A percentile compares a stretch with the other conserved stretches of the same genome.
These are phyloP conservation scores for Eupelmus urozonus DNA, from an alignment of 2,888 invertebrate genomes.

Conservation along the genomic window DNA sequence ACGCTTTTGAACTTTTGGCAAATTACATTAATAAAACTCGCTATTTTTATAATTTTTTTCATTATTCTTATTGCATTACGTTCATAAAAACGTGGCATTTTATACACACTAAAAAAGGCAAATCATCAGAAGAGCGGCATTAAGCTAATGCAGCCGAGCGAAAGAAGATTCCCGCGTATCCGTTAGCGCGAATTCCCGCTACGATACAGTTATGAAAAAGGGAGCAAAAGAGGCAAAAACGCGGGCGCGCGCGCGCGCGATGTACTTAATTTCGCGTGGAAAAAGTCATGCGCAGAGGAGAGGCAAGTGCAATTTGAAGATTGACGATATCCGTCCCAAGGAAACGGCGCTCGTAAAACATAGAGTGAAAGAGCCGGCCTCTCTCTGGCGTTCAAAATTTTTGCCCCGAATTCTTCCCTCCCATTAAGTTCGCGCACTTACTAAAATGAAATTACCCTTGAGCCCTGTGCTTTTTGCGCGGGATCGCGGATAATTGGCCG, in stretches of 20 bases:
- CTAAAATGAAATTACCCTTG: conserved; percentile 52
- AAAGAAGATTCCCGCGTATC: not conserved
- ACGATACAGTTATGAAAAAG: conserved; percentile 16
- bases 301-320: conserved; percentile 26
- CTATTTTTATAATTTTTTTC: no score
- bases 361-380: conserved; percentile 5
- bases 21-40: no score
- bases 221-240: not conserved
- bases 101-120: no score
- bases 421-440: conserved; percentile 40
- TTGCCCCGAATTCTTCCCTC: conserved; percentile 42
- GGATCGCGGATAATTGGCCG: conserved; percentile 50
- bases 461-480: conserved; percentile 43
- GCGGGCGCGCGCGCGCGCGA: not conserved
- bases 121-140: no score
- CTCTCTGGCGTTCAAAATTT: conserved; percentile 28
- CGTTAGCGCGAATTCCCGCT: not conserved
- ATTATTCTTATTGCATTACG: no score
- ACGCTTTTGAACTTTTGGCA: no score
- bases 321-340: conserved; percentile 21
- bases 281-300: conserved; percentile 16
- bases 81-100: no score
- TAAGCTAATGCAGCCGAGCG: no score
- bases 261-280: not conserved
- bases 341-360: not conserved